phyloP scores from a whole-genome alignment of 2,888 invertebrate species.

The Apodemia zela region DNA sequence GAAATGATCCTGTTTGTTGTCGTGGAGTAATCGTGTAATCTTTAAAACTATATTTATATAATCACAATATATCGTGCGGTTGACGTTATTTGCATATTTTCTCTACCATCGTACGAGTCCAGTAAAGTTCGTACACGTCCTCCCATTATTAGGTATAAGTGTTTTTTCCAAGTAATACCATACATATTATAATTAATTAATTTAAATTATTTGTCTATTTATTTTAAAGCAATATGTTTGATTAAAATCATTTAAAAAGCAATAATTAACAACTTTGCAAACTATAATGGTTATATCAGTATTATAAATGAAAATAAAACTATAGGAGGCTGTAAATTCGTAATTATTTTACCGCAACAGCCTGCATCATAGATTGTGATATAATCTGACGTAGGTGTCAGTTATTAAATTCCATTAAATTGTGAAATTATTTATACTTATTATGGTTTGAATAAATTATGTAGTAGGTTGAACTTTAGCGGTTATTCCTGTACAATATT shows the following conservation, averaged over 20 bases:
- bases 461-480: conserved; percentile 20
- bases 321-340: not conserved
- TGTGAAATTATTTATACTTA: conserved; percentile 39
- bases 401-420: conserved; percentile 50
- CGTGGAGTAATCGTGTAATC: conserved; percentile 57
- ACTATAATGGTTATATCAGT: conserved; percentile 47
- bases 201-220: conserved; percentile 57
- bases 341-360: not conserved
- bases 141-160: conserved; percentile 59
- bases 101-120: conserved; percentile 32
- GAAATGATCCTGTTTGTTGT: conserved; percentile 38
- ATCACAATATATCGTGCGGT: conserved; percentile 22
- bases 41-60: conserved; percentile 20
- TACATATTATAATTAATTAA: conserved; percentile 54
- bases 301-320: conserved; percentile 37
- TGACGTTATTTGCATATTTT: conserved; percentile 23
- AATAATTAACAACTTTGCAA: conserved; percentile 50
- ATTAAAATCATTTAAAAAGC: conserved; percentile 52
- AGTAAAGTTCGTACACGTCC: conserved; percentile 46
- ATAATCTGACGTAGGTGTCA: conserved; percentile 31
- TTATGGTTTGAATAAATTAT: conserved; percentile 19
- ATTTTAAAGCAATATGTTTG: conserved; percentile 53
- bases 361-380: conserved; percentile 31
- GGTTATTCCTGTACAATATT: not conserved
- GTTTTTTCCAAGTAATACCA: conserved; percentile 42